phyloP scores from a whole-genome alignment of 2,888 invertebrate genomes.

The Iphiclides podalirius region DNA sequence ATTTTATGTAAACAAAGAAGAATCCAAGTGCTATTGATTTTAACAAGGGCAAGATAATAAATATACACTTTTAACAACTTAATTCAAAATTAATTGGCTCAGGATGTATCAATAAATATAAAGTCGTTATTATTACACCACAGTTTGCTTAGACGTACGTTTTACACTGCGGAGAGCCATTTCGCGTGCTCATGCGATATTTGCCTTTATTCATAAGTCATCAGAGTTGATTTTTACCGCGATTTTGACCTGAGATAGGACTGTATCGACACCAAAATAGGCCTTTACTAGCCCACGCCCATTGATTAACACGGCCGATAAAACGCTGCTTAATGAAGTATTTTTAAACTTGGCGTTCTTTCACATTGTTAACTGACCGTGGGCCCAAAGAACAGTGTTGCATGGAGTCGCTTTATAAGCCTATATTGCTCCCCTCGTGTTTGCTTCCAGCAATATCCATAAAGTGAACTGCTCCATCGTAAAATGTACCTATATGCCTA shows the following conservation, averaged over 20 bases:
- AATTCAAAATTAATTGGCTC: slow-evolving; percentile 62
- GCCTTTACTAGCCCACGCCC: slow-evolving; percentile 66
- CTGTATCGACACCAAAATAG: slow-evolving; percentile 39
- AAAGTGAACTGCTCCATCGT: background rate
- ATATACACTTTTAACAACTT: slow-evolving; percentile 46
- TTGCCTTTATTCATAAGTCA: slow-evolving; percentile 21
- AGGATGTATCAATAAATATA: slow-evolving; percentile 64
- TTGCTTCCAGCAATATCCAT: background rate
- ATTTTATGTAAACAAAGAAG: slow-evolving; percentile 18
- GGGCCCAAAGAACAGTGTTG: slow-evolving; percentile 33
- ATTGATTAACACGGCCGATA: slow-evolving; percentile 70
- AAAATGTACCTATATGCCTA: background rate
- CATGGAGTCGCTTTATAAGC: slow-evolving; percentile 23
- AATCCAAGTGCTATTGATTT: slow-evolving; percentile 23
- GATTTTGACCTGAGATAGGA: slow-evolving; percentile 17
- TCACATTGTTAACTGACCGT: slow-evolving; percentile 64
- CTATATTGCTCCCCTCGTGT: background rate
- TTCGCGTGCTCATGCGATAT: slow-evolving; percentile 20
- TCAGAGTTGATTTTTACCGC: slow-evolving; percentile 27
- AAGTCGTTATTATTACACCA: slow-evolving; percentile 55
- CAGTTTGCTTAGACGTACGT: slow-evolving; percentile 52
- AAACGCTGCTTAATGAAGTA: slow-evolving; percentile 67
- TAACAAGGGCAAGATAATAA: slow-evolving; percentile 22
- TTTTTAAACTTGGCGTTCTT: slow-evolving; percentile 68
- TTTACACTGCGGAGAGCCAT: slow-evolving; percentile 12